These are phyloP conservation scores for Eupsittula cactorum DNA, from an alignment of 2,113 vertebrate genomes.

Conservation along the genomic window DNA sequence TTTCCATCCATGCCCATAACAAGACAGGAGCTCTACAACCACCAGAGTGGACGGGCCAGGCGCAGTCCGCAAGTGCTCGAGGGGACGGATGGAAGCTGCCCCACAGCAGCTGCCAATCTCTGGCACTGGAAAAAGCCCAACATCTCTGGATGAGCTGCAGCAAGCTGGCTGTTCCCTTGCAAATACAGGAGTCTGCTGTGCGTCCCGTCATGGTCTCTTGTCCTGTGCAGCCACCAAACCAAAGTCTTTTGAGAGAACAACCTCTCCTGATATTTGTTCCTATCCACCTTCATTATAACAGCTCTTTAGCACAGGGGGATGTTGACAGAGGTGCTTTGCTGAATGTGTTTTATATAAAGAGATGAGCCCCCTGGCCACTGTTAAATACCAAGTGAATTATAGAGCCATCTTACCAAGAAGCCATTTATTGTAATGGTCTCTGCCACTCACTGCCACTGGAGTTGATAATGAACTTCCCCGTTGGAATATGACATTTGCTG, in stretches of 20 bases:
- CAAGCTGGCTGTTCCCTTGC: neutral
- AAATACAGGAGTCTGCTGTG: neutral
- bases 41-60: neutral
- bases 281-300: neutral
- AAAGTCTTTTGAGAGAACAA: neutral
- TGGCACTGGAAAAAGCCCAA: neutral
- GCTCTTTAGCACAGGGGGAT: neutral
- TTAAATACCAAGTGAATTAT: conserved; percentile 29
- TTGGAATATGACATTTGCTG: neutral
- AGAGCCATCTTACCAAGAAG: neutral
- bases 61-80: neutral
- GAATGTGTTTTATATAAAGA: neutral
- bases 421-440: neutral
- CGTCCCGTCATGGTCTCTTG: fast-evolving
- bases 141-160: neutral
- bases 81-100: neutral
- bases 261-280: neutral
- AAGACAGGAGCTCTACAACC: neutral
- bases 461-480: neutral
- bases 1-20: neutral
- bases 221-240: neutral
- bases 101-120: neutral
- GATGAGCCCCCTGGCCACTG: neutral
- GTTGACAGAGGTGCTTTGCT: neutral
- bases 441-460: neutral